Conservation (phyloP, 1,140 invertebrate genomes). For the Panagrolaimus sp. region DNA sequence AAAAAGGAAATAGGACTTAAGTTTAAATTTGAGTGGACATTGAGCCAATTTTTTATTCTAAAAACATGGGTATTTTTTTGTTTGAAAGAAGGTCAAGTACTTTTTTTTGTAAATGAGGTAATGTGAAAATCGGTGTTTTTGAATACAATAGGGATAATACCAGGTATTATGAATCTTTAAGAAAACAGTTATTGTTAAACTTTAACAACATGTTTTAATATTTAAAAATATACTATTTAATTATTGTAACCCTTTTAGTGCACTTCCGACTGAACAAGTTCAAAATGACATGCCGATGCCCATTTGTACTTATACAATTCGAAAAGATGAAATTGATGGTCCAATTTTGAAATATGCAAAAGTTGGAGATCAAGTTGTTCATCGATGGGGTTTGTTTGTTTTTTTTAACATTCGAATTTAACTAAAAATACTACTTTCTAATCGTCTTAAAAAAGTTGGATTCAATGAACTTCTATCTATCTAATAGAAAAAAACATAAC, state of each 20-base stretch:
- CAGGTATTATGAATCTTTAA: too few relatives aligned
- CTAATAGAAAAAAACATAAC: neutral
- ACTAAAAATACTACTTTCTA: neutral
- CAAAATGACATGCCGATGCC: constrained; percentile 54
- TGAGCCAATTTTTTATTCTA: too few relatives aligned
- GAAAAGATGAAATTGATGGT: constrained; percentile 57
- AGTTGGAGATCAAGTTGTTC: constrained; percentile 57
- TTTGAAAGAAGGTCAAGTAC: neutral
- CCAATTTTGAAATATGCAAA: constrained; percentile 50
- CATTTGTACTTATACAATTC: constrained; percentile 53
- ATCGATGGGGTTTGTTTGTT: constrained; percentile 53
- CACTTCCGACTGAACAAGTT: constrained; percentile 44
- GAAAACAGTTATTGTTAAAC: too few relatives aligned
- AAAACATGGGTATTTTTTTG: neutral
- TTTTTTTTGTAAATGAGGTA: too few relatives aligned
- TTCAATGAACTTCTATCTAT: neutral
- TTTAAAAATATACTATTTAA: neutral
- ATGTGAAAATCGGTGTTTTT: too few relatives aligned
- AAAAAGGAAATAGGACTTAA: too few relatives aligned
- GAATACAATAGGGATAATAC: too few relatives aligned
- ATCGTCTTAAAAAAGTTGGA: neutral
- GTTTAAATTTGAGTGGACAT: too few relatives aligned
- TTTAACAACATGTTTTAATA: neutral
- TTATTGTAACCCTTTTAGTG: constrained; percentile 32
- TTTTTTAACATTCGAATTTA: constrained; percentile 6